Evolutionary conservation across 2,797 vertebrate species (phyloP).

Genomic region (Cirrhinus molitorella): DNA sequence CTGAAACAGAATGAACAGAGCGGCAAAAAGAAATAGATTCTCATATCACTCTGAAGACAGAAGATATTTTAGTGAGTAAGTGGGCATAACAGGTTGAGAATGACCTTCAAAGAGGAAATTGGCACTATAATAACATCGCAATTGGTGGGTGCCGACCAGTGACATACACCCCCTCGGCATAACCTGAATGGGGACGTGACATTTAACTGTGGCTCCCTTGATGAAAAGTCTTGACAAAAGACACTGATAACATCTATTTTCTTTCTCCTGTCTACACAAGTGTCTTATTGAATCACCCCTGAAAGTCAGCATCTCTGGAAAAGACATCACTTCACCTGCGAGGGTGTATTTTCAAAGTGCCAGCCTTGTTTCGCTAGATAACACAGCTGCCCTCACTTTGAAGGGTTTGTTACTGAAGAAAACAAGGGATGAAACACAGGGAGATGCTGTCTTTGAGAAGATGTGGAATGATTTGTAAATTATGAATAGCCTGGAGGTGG

Average conservation of each 20-base stretch:
- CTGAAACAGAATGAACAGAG: neutral
- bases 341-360: conserved; percentile 29
- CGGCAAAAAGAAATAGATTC: neutral
- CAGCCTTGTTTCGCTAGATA: conserved; percentile 23
- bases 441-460: conserved; percentile 21
- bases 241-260: conserved; percentile 61
- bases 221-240: conserved; percentile 65
- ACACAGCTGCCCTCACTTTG: conserved; percentile 61
- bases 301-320: conserved; percentile 43
- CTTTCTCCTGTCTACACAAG: conserved; percentile 38
- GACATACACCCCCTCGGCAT: neutral
- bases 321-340: conserved; percentile 53
- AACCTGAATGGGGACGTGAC: conserved; percentile 29
- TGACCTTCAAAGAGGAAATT: conserved; percentile 69
- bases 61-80: conserved; percentile 56
- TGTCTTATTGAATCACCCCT: conserved; percentile 58
- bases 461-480: conserved; percentile 51
- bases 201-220: conserved; percentile 45
- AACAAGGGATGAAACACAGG: neutral
- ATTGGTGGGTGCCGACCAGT: conserved; percentile 36
- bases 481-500: conserved; percentile 57
- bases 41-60: conserved; percentile 30
- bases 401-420: neutral
- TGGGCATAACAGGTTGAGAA: conserved; percentile 49
- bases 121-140: conserved; percentile 61